Base-by-base conservation (phyloP, 2,888 invertebrate genomes). In the Allophyes oxyacanthae region DNA sequence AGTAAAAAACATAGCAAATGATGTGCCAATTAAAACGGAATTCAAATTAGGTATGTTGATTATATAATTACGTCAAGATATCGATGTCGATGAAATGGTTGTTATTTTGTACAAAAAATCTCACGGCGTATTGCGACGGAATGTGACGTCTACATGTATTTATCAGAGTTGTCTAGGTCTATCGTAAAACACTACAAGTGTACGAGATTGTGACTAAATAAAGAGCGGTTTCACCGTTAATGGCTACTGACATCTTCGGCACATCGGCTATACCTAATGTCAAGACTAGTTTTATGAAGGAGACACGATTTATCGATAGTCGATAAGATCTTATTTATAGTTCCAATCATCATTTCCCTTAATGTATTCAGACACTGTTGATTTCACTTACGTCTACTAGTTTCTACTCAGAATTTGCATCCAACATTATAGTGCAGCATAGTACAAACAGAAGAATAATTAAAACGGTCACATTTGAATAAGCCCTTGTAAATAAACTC, bases 151-250 rank as follows among this genome's bases (percentile, higher is more conserved):
- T 77, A 76, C 77, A 72, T 80, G 71, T 78, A 77, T 76, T 78
- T 76, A 81, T 79, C 78, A 68, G 72, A 72, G 75, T 77, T 78
- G 75, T 76, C 77, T 78, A 77, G 65, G 73, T 64, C 67, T 77
- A 75, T 82, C 79, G 79, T 80, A 79, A 84, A 83, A 75, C 72
- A 79, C 79, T 83, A 79, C 78, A 78, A 80, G 79, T 79, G 77
- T 79, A 77, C 80, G 64, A 81, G 82, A 85, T 84, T 82, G 84
- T 79, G 79, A 79, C 84, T 86, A 86, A 89, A 89, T 88, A 88
- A 85, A 87, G 83, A 87, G 86, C 80, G 78, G 87, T 84, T 86
- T 87, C 81, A 83, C 90, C 87, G 82, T 88, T 87, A 88, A 89
- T 86, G 88, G 86, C 74, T 77, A 78, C 83, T 83, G 84, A 88